Conservation (phyloP, 2,797 vertebrate genomes). For the Cacajao melanocephalus region DNA sequence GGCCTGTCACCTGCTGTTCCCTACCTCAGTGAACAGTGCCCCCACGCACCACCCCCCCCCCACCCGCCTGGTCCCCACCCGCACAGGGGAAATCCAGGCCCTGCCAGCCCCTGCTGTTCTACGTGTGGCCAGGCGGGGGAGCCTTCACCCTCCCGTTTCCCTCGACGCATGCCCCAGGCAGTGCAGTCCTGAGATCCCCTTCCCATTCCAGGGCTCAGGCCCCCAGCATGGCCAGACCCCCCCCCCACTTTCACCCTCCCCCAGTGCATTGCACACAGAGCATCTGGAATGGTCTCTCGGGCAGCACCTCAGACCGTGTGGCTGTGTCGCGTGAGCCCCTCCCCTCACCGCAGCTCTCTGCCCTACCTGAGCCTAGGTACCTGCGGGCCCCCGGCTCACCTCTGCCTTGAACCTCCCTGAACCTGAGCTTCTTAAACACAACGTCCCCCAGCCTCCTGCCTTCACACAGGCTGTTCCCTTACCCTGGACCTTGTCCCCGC, state of each 20-base stretch:
- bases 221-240: no score
- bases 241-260: rapidly evolving
- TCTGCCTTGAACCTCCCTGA: not conserved
- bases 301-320: not conserved
- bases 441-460: not conserved
- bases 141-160: rapidly evolving
- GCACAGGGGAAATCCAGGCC: not conserved
- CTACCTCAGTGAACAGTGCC: rapidly evolving
- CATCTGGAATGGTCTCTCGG: not conserved
- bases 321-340: not conserved
- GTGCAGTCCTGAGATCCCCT: rapidly evolving
- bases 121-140: not conserved
- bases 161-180: rapidly evolving
- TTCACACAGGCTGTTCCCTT: not conserved
- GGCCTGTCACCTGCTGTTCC: not conserved
- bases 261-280: rapidly evolving
- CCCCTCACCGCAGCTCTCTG: not conserved
- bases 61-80: not conserved
- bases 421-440: no score
- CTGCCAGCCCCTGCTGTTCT: not conserved
- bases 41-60: rapidly evolving
- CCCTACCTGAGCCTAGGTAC: rapidly evolving
- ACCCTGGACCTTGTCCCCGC: not conserved
- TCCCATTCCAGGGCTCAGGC: not conserved
- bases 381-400: rapidly evolving